phyloP scores from a whole-genome alignment of 1,140 invertebrate species.

The Orchesella cincta region DNA sequence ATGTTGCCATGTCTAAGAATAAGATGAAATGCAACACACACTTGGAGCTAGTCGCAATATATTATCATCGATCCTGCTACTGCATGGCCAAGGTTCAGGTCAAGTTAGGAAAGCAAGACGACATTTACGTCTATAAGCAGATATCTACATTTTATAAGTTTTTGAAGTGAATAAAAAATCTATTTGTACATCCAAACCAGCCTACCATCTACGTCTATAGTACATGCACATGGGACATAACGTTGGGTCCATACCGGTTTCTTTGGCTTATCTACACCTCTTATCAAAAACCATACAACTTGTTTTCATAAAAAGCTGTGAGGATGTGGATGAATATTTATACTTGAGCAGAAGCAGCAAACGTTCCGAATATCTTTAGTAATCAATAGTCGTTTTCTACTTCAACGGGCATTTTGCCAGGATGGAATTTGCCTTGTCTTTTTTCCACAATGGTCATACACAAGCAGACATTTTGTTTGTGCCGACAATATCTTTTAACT shows the following conservation, averaged over 20 bases:
- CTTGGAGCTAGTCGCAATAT: too few relatives aligned
- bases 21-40: too few relatives aligned
- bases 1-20: too few relatives aligned
- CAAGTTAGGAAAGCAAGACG: neutral
- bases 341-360: neutral
- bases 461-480: too few relatives aligned
- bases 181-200: too few relatives aligned
- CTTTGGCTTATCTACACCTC: neutral
- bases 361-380: neutral
- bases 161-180: too few relatives aligned
- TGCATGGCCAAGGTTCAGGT: neutral
- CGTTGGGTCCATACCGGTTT: constrained; percentile 18
- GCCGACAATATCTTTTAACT: too few relatives aligned
- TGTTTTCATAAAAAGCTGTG: neutral
- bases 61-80: neutral
- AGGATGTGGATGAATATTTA: neutral
- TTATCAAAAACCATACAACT: constrained; percentile 6
- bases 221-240: too few relatives aligned
- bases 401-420: neutral
- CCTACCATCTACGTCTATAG: too few relatives aligned
- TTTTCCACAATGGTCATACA: neutral
- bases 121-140: too few relatives aligned
- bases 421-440: neutral
- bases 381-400: neutral
- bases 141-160: too few relatives aligned